Percentiles rank a stretch among this genome's conserved stretches.
Evolutionary conservation across 1,140 invertebrate genomes (phyloP).

Genomic region (Drosophila lacertosa): DNA sequence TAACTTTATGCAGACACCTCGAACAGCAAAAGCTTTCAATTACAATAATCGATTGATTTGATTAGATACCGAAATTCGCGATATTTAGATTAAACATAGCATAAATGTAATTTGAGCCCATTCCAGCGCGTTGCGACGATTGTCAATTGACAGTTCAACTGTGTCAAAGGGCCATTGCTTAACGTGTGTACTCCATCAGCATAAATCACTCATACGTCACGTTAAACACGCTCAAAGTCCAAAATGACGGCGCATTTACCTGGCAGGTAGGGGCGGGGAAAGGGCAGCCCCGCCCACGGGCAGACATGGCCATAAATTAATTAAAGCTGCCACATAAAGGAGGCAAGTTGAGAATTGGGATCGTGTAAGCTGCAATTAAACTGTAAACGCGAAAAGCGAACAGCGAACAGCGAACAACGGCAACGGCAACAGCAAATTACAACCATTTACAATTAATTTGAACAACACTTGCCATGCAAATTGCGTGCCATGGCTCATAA

Average conservation of each 20-base stretch:
- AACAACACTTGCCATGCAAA: conserved; percentile 77
- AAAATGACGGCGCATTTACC: conserved; percentile 67
- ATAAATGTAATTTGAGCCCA: conserved; percentile 12
- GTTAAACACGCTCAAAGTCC: conserved; percentile 78
- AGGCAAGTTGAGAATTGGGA: conserved; percentile 18
- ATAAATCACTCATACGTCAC: conserved; percentile 81
- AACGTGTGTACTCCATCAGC: conserved; percentile 71
- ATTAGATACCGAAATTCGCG: too few relatives aligned
- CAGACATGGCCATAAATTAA: conserved; percentile 76
- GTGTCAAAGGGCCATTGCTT: conserved; percentile 51
- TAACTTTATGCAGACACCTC: not conserved
- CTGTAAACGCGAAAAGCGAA: conserved; percentile 74
- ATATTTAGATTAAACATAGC: not conserved
- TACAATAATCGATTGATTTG: too few relatives aligned
- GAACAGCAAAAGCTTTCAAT: too few relatives aligned
- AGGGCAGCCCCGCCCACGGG: conserved; percentile 20
- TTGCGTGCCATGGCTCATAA: conserved; percentile 81
- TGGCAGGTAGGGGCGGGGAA: not conserved
- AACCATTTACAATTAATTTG: conserved; percentile 81
- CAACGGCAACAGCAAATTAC: conserved; percentile 61
- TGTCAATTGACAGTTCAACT: conserved; percentile 71
- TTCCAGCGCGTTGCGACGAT: conserved; percentile 47
- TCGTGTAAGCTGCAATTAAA: conserved; percentile 74
- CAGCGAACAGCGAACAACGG: conserved; percentile 7
- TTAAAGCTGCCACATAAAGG: conserved; percentile 54